Evolutionary conservation across 2,888 invertebrate genomes (phyloP), one percentile per base, ranked within the genome.

Genomic region (Nomada hirtipes): DNA sequence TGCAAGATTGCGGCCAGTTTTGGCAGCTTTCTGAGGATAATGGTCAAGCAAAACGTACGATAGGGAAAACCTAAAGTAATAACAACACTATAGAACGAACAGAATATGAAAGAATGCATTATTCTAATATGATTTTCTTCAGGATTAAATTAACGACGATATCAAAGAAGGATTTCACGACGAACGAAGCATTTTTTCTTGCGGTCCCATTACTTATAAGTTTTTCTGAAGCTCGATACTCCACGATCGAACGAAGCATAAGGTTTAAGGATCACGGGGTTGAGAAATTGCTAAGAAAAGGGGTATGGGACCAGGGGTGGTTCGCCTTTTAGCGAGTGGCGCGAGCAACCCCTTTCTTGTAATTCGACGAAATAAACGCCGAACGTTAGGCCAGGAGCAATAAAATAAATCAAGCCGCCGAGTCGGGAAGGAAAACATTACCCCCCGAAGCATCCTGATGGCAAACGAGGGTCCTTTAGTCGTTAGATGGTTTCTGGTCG

Each of bases 361-460:
- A 95, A 94, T 95, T 95, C 94, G 94, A 93, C 94, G 94, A 94
- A 94, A 94, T 95, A 95, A 95, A 95, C 94, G 94, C 94, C 94
- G 89, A 95, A 94, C 94, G 94, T 94, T 94, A 94, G 89, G 89
- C 94, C 94, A 94, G 94, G 94, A 94, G 94, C 94, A 94, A 95
- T 95, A 95, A 95, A 94, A 95, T 95, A 95, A 95, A 95, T 95
- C 94, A 95, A 94, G 93, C 92, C 89, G 92, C 76, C 76, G 80
- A 83, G 88, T 88, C 85, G 86, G 89, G 84, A 90, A 90, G 89
- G 89, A 90, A 90, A 90, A 88, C 89, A 90, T 89, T 90, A 90
- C 85, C 82, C 87, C 85, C 85, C 83, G 83, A 82, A 85, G 89
- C 82, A 86, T 86, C 85, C 83, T 83, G 75, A 83, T 90, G 86